Conservation (phyloP, 37 sponge, comb jelly and placozoan species). For the Halichondria panicea region DNA sequence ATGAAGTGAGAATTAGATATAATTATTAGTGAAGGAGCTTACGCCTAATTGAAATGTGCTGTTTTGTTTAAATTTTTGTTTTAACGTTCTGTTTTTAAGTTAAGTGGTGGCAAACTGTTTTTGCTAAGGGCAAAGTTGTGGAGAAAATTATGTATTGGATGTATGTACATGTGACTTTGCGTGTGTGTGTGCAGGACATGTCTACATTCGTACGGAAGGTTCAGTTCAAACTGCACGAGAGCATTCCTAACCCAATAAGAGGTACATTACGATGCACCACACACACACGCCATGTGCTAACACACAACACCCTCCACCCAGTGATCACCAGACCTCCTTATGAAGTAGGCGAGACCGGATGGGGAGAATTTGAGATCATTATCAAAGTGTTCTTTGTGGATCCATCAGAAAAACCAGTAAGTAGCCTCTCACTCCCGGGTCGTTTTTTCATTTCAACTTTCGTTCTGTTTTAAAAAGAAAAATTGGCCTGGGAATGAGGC, state of each 20-base stretch:
- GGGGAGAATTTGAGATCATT: conserved; percentile 97
- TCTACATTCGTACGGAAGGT: conserved; percentile 83
- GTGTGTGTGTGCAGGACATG: conserved; percentile 48
- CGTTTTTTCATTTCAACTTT: not conserved
- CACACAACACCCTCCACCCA: not conserved
- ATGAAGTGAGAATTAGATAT: conserved; percentile 52
- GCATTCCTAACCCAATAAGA: conserved; percentile 87
- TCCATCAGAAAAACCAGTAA: conserved; percentile 90
- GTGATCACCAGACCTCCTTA: conserved; percentile 88
- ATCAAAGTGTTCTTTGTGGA: conserved; percentile 93
- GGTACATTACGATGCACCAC: conserved; percentile 17
- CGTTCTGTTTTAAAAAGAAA: conserved; percentile 7
- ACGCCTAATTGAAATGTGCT: no score
- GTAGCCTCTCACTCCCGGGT: conserved; percentile 2
- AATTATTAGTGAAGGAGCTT: not conserved
- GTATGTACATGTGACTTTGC: not conserved
- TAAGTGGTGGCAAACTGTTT: no score
- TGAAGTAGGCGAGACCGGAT: conserved; percentile 90
- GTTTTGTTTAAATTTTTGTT: no score
- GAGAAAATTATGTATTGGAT: not conserved
- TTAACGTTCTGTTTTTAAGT: no score
- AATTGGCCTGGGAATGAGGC: no score
- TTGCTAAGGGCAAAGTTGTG: no score
- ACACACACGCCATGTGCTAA: not conserved
- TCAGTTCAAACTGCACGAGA: conserved; percentile 96